These are phyloP conservation scores for Drosophila testacea DNA, from an alignment of 2,888 invertebrate genomes.

Conservation along the genomic window DNA sequence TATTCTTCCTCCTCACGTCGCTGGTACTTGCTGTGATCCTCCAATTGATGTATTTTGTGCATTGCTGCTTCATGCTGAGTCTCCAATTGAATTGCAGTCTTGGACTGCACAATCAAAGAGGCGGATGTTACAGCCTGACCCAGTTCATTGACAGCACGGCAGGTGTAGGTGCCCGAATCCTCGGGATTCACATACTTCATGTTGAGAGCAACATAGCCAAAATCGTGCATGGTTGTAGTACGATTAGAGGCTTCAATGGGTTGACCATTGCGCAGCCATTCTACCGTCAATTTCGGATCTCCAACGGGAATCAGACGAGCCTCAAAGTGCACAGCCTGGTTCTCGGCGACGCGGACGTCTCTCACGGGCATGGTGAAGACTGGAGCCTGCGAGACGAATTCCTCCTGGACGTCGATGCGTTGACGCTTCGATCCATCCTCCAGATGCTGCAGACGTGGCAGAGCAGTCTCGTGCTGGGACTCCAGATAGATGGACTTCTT, in stretches of 20 bases:
- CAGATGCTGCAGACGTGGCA: slow-evolving; percentile 92
- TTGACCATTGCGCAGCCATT: slow-evolving; percentile 97
- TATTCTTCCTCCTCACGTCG: slow-evolving; percentile 93
- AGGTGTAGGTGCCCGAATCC: slow-evolving; percentile 98
- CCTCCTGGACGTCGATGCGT: slow-evolving; percentile 91
- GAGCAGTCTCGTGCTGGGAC: slow-evolving; percentile 94
- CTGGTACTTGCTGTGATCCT: slow-evolving; percentile 92
- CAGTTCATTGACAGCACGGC: slow-evolving; percentile 95
- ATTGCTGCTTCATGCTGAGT: slow-evolving; percentile 95
- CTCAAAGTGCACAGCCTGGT: slow-evolving; percentile 97
- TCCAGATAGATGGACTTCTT: slow-evolving; percentile 94
- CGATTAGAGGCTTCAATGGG: slow-evolving; percentile 96
- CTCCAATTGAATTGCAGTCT: slow-evolving; percentile 94
- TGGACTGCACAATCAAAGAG: slow-evolving; percentile 94
- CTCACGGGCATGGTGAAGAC: slow-evolving; percentile 96
- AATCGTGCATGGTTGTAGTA: slow-evolving; percentile 97
- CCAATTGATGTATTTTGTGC: slow-evolving; percentile 94
- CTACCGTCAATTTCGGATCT: slow-evolving; percentile 95
- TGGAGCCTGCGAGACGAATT: slow-evolving; percentile 93
- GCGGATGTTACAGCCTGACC: slow-evolving; percentile 98
- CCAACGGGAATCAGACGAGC: slow-evolving; percentile 97
- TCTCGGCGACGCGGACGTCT: slow-evolving; percentile 94
- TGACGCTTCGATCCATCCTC: slow-evolving; percentile 92
- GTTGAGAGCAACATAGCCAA: slow-evolving; percentile 97
- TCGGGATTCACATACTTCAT: slow-evolving; percentile 98